Conservation (phyloP, 2,888 invertebrate species). For the Branchellion lobata region DNA sequence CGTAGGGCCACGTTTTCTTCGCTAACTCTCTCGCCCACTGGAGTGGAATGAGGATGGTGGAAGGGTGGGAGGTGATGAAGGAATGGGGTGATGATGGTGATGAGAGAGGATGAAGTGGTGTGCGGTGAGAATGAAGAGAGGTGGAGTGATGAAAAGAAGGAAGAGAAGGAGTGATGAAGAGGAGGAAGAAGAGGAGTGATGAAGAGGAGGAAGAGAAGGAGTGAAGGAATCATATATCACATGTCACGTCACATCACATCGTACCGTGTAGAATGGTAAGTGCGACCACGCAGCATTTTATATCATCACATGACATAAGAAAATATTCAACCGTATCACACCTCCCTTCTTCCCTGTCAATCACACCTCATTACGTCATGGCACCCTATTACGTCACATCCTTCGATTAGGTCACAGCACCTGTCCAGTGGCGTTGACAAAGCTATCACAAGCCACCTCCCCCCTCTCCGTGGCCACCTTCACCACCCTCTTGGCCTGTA, state of each 20-base stretch:
- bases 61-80: not conserved
- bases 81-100: not conserved
- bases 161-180: no score
- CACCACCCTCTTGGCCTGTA: constrained; percentile 67
- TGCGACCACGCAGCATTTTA: not conserved
- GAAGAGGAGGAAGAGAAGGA: no score
- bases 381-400: constrained; percentile 52
- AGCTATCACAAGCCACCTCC: constrained; percentile 78
- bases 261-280: not conserved
- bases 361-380: no score
- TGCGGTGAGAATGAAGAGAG: not conserved
- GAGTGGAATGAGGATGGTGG: constrained; percentile 37
- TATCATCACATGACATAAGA: not conserved
- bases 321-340: not conserved
- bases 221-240: no score
- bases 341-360: no score
- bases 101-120: no score
- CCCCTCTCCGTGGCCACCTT: constrained; percentile 69
- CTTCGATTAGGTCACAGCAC: no score
- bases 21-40: constrained; percentile 86
- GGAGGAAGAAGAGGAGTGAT: no score
- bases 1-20: constrained; percentile 75
- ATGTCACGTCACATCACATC: not conserved
- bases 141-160: no score
- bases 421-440: constrained; percentile 92